Base-by-base conservation (phyloP, 1,140 invertebrate genomes). In the Chironomus tepperi region DNA sequence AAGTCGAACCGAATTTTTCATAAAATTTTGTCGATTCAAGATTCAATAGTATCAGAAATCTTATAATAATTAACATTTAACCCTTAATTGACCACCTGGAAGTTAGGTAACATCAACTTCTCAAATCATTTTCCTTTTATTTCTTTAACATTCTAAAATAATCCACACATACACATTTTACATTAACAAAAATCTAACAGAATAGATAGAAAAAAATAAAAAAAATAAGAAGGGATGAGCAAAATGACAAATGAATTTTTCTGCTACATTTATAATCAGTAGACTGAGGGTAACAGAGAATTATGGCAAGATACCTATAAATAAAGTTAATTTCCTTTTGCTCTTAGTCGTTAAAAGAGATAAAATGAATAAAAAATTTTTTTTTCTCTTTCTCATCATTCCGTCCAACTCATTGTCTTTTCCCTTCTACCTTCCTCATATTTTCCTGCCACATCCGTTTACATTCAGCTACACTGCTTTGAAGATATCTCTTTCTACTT, bases 351-450 rank as follows among this genome's bases (percentile, higher is more conserved):
- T 19, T 70, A 70, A 70, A 70, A 70, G 18, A 19, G 65, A 21
- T 19, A 70, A 70, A 70, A 70, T 9, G 18, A 18, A 70, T 15
- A 70, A 19, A 70, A 19, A 70, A 70, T 70, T 12, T 5, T 34
- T 5, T 34, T 57, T 57, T 12, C 24, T 34, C 24, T 34, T 57
- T 57, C 47, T 57, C 47, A 57, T 57, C 47, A 57, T 19, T 70
- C 19, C 18, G 65, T 70, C 65, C 65, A 70, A 70, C 65, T 70
- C 65, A 70, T 70, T 70, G 65, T 70, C 16, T 70, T 21, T 70
- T 21, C 9, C 65, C 16, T 3, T 47, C 43, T 47, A 10, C 43
- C 43, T 47, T 47, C 47, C n/a, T 57, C n/a, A 57, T 57, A 57
- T 57, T 10, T 47, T 15, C 8, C 12, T 57, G n/a, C 47, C 9